Evolutionary conservation across 2,113 vertebrate species (phyloP), one percentile per base, ranked within the genome.

Genomic region (Platanista minor): DNA sequence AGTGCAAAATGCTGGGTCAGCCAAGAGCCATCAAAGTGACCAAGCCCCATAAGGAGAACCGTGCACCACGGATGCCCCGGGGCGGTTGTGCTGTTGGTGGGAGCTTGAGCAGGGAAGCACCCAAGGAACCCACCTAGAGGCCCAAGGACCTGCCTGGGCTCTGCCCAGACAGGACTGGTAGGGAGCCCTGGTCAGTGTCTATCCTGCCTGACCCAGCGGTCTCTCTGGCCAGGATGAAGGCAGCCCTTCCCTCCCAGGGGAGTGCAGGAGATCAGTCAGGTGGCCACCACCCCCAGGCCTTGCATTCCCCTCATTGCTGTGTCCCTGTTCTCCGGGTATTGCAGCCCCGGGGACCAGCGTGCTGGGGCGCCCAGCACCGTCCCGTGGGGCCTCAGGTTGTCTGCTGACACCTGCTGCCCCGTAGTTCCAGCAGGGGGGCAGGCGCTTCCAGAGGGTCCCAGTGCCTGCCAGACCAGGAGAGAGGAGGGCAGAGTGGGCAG

Each of bases 281-380:
- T 1, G 2, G 94, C 78, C 61, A 0, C 49, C 7, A 1, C 54
- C 81, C 20, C 67, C 15, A 11, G 72, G 71, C 69, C 23, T 77
- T 0, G 0, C 83, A 80, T 96, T 96, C 83, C 90, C 0, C 3
- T 36, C 96, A 82, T 72, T n/a, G 43, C 10, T 94, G 43, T 3
- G 25, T 9, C 5, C 8, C 36, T 46, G 36, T 15, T 4, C 69
- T 75, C 41, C 52, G 17, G 33, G 39, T 0, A 25, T 49, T 36
- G 0, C 23, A 0, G 33, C 0, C 7, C 1, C 11, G 2, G n/a
- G 8, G 33, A 6, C 39, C 17, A 20, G 64, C 1, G 21, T 59
- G 36, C 3, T 0, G 69, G 74, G 8, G 57, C 0, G 0, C 21
- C 39, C 59, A 67, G 33, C 29, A 25, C 46, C 41, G 27, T 67